Base-by-base conservation (phyloP, 2,113 vertebrate genomes). In the Crotalus horridus region DNA sequence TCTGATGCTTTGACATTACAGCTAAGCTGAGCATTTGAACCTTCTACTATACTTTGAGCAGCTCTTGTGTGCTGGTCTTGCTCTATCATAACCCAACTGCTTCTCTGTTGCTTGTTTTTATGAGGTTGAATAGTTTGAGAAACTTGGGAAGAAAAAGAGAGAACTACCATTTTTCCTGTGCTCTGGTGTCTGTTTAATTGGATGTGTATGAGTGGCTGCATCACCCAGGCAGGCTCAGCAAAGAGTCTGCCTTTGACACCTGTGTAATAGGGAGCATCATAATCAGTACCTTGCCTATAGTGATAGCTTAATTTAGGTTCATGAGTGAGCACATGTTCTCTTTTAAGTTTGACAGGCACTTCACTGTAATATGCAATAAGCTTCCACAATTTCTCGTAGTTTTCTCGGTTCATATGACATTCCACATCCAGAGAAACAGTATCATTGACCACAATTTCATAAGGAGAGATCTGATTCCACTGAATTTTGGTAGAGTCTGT, bases 311-410 rank as follows among this genome's bases (percentile, higher is more conserved):
- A 87, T 54, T 96, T 94, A 64, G 98, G 97, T 1, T 98, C 97
- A 56, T 96, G 94, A 87, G 92, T 96, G 46, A 97, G 95, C 95
- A 97, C 85, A 3, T 88, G 0, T 3, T 98, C 98, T 3, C 97
- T 98, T 93, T 97, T 96, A 89, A 99, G 94, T 56, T 97, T 98
- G 7, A 98, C 98, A 2, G 99, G 98, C 0, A 98, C 98, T 87
- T 98, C 98, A 69, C 98, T 99, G 93, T 99, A 99, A 91, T 99
- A 99, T 0, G 99, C 99, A 17, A 99, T 98, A 4, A 99, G 96
- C 43, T 98, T 98, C 99, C 99, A 99, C 0, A 99, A 91, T 4
- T 97, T 97, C 93, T 99, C 98, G 12, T 99, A 99, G 61, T 96
- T 98, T 4, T 97, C 97, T 89, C 98, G 95, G 6, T 98, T 98